Percentiles rank a stretch among this genome's conserved stretches.
phyloP scores from a whole-genome alignment of 64 coral and sea anemone species.

The Exaiptasia diaphana region DNA sequence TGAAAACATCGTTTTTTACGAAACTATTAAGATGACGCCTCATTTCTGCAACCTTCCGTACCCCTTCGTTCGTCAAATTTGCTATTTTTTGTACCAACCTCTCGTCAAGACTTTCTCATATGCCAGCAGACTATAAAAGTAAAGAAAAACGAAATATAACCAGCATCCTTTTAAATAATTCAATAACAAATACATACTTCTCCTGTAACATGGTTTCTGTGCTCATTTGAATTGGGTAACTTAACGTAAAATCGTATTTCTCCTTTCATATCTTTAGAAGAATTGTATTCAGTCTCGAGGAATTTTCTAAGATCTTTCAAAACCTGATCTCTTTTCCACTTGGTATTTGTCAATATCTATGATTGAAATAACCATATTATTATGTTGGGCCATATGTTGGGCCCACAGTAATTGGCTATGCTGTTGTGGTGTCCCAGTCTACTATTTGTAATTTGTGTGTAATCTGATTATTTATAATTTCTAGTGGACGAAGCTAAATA shows the following conservation, averaged over 20 bases:
- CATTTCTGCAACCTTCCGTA: not conserved
- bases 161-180: too few species aligned
- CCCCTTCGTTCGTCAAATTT: not conserved
- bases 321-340: not conserved
- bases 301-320: not conserved
- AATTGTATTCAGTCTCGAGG: not conserved
- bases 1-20: not conserved
- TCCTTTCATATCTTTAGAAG: too few species aligned
- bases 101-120: too few species aligned
- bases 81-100: not conserved
- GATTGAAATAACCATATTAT: not conserved
- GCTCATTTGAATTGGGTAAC: constrained; percentile 20
- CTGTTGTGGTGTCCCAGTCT: too few species aligned
- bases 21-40: not conserved
- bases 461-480: too few species aligned
- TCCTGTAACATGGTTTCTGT: constrained; percentile 49
- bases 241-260: constrained; percentile 10
- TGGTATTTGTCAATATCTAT: not conserved
- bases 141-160: too few species aligned
- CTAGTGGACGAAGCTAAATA: too few species aligned
- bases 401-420: too few species aligned
- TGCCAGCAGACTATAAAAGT: too few species aligned
- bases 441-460: too few species aligned
- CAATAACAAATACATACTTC: too few species aligned
- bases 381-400: too few species aligned